These are phyloP conservation scores for Dryomyza anilis DNA, from an alignment of 2,888 invertebrate genomes.

Conservation along the genomic window DNA sequence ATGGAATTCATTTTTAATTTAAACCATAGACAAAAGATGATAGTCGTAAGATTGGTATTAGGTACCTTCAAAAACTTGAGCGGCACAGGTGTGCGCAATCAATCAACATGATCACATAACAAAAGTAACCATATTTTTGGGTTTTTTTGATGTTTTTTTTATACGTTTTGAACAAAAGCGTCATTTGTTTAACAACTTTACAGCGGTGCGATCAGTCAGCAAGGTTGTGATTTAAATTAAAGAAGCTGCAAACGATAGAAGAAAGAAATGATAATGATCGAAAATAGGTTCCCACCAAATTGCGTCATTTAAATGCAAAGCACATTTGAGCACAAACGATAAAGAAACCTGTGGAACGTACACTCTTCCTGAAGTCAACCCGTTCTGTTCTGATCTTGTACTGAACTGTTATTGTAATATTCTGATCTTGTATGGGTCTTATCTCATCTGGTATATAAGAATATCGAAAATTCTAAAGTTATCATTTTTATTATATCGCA, in stretches of 20 bases:
- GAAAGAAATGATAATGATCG: too few relatives aligned
- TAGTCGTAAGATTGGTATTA: background rate
- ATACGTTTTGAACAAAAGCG: slow-evolving; percentile 13
- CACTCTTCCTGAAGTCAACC: background rate
- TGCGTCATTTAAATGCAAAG: too few relatives aligned
- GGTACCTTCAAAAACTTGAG: slow-evolving; percentile 6
- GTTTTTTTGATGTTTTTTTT: slow-evolving; percentile 4
- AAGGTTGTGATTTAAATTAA: background rate
- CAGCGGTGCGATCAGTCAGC: background rate
- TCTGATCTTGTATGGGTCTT: too few relatives aligned
- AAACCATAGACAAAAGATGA: background rate
- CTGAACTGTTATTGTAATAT: too few relatives aligned
- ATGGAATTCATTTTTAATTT: background rate
- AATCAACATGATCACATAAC: slow-evolving; percentile 32
- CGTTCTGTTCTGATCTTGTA: background rate
- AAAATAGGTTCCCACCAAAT: too few relatives aligned
- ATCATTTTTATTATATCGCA: too few relatives aligned
- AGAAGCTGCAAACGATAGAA: background rate
- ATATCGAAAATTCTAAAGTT: too few relatives aligned
- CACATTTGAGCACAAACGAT: too few relatives aligned
- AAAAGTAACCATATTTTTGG: background rate
- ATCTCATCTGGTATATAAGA: too few relatives aligned
- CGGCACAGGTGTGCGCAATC: slow-evolving; percentile 35
- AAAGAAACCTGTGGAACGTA: too few relatives aligned
- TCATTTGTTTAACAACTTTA: slow-evolving; percentile 5